phyloP scores from a whole-genome alignment of 2,888 invertebrate species.

The Tipula lateralis region DNA sequence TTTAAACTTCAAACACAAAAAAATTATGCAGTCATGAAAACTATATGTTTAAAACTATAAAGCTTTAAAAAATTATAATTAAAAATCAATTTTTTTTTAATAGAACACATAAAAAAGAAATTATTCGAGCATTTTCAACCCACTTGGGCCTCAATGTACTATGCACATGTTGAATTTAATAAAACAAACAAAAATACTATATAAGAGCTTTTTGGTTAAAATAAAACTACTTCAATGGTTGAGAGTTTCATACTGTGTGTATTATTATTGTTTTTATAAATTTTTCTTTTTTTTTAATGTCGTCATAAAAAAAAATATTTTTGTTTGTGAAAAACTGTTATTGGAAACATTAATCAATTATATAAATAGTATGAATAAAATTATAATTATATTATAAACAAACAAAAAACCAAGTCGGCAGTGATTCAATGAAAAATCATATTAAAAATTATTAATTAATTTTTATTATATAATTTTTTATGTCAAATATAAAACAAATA shows the following conservation, averaged over 20 bases:
- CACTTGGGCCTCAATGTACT: neutral
- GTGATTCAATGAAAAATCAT: constrained; percentile 24
- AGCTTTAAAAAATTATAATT: neutral
- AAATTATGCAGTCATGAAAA: neutral
- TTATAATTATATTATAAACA: neutral
- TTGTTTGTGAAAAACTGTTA: neutral
- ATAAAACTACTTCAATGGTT: neutral
- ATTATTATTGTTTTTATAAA: neutral
- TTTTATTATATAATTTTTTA: neutral
- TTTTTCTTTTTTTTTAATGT: neutral
- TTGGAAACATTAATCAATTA: neutral
- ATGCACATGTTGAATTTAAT: neutral
- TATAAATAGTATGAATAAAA: neutral
- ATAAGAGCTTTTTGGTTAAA: neutral
- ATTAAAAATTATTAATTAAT: neutral
- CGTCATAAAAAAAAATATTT: neutral
- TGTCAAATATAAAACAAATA: neutral
- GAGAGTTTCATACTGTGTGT: neutral
- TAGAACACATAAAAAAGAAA: neutral
- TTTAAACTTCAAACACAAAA: neutral
- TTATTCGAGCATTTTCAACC: neutral
- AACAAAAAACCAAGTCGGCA: neutral
- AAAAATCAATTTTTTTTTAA: neutral
- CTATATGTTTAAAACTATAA: neutral
- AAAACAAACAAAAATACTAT: neutral